phyloP scores from a whole-genome alignment of 2,888 invertebrate genomes.

The Diaprepes abbreviatus region DNA sequence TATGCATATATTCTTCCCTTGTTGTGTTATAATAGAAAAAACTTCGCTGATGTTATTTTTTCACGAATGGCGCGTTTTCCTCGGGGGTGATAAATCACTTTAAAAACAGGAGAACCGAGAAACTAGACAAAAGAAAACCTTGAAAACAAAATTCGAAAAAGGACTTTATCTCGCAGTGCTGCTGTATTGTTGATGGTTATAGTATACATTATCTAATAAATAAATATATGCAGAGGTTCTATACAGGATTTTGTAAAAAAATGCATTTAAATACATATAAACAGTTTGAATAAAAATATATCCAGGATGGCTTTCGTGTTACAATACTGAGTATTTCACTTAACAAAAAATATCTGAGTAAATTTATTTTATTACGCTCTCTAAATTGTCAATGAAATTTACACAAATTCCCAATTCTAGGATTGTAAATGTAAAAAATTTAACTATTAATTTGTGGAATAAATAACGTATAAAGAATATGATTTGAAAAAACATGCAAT shows the following conservation, averaged over 20 bases:
- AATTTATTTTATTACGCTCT: too few species aligned
- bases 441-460: too few species aligned
- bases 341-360: too few species aligned
- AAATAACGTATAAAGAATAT: too few species aligned
- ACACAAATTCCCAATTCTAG: too few species aligned
- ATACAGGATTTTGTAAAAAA: not conserved
- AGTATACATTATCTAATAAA: not conserved
- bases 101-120: not conserved
- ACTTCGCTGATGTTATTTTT: too few species aligned
- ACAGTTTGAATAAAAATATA: not conserved
- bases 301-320: not conserved
- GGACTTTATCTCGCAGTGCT: not conserved
- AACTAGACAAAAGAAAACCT: conserved; percentile 10
- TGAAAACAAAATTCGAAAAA: not conserved
- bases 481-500: too few species aligned
- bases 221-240: too few species aligned
- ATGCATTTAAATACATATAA: not conserved
- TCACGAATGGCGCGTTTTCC: not conserved
- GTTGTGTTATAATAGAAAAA: too few species aligned
- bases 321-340: too few species aligned
- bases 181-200: not conserved
- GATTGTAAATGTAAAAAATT: too few species aligned
- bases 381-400: too few species aligned
- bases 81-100: not conserved
- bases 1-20: not conserved